These are phyloP conservation scores for Bergia puertoricense DNA, from an alignment of 92 coral and sea anemone genomes.

Conservation along the genomic window DNA sequence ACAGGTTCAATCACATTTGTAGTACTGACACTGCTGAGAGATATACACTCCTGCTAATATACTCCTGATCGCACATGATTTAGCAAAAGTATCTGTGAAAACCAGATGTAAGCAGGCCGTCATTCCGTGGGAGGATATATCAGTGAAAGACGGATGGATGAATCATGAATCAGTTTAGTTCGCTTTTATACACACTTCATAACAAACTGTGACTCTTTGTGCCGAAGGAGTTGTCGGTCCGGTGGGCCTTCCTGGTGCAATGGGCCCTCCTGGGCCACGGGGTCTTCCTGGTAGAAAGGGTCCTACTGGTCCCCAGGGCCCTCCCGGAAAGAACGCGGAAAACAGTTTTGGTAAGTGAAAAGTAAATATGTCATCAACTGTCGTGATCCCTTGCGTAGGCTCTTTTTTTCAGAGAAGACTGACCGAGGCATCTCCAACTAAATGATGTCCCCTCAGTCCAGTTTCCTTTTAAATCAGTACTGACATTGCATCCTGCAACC, in stretches of 20 bases:
- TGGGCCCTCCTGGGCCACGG: conserved; percentile 23
- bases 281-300: conserved; percentile 40
- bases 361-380: background rate
- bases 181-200: background rate
- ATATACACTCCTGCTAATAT: too few species aligned
- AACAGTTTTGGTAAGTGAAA: background rate
- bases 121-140: background rate
- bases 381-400: too few species aligned
- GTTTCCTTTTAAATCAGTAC: too few species aligned
- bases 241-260: conserved; percentile 42
- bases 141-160: background rate
- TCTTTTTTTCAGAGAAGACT: too few species aligned
- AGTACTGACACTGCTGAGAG: too few species aligned
- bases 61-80: too few species aligned
- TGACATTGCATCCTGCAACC: too few species aligned
- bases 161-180: background rate
- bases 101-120: too few species aligned
- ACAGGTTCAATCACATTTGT: too few species aligned
- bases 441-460: too few species aligned
- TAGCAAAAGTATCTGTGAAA: too few species aligned
- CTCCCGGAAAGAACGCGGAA: conserved; percentile 29
- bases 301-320: conserved; percentile 29
- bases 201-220: background rate
- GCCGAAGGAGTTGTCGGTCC: conserved; percentile 21
- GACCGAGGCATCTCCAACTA: too few species aligned